Percentiles rank a stretch among this genome's conserved stretches.
These are phyloP conservation scores for Clostera curtula DNA, from an alignment of 2,888 invertebrate species.

Conservation along the genomic window DNA sequence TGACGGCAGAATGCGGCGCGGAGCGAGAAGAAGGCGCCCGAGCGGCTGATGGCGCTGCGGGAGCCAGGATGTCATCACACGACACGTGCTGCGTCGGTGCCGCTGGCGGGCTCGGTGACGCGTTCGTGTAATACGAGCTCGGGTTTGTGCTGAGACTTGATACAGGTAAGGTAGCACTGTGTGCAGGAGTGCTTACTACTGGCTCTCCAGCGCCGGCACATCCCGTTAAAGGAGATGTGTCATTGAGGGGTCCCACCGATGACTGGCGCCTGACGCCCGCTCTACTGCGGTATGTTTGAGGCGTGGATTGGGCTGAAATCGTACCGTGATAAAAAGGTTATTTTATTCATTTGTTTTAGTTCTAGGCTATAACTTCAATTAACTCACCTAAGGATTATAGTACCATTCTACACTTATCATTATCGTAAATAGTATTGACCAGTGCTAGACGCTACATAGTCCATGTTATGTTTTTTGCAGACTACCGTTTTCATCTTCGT, in stretches of 20 bases:
- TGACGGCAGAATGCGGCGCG: constrained; percentile 66
- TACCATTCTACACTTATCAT: too few relatives aligned
- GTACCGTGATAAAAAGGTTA: not conserved
- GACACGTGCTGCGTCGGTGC: constrained; percentile 57
- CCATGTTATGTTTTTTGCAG: not conserved
- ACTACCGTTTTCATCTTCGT: not conserved
- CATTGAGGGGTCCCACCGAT: constrained; percentile 76
- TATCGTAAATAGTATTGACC: too few relatives aligned
- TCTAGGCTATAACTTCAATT: too few relatives aligned
- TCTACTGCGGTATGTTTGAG: constrained; percentile 74
- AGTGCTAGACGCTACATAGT: too few relatives aligned
- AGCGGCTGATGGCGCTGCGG: constrained; percentile 39
- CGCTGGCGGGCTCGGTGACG: constrained; percentile 74
- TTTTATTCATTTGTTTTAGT: too few relatives aligned
- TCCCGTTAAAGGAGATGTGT: constrained; percentile 65
- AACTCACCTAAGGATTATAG: too few relatives aligned
- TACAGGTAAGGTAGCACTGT: constrained; percentile 69
- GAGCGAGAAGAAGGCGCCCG: constrained; percentile 60
- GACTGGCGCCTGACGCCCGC: constrained; percentile 77
- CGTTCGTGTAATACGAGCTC: constrained; percentile 77
- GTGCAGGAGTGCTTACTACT: constrained; percentile 62
- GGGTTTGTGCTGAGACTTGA: constrained; percentile 70
- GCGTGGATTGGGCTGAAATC: constrained; percentile 77
- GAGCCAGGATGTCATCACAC: constrained; percentile 62
- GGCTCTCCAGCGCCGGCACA: constrained; percentile 49